phyloP scores from a whole-genome alignment of 2,113 vertebrate genomes.

The Ptychochromis oligacanthus region DNA sequence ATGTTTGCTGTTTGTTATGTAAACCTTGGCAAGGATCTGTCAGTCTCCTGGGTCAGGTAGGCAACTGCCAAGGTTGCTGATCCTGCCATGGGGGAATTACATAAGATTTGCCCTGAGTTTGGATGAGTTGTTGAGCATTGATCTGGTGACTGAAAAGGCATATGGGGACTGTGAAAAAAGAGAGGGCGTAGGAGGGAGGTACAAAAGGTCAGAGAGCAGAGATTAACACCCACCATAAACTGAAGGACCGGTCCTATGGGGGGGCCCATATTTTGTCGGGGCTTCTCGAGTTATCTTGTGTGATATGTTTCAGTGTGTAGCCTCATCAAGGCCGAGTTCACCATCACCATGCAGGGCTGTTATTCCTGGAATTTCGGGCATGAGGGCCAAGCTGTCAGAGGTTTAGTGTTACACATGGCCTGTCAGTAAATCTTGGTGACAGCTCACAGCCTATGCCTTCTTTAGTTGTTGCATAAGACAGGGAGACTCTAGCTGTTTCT shows the following conservation, averaged over 20 bases:
- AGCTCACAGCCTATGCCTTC: constrained; percentile 25
- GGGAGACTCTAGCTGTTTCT: constrained; percentile 8
- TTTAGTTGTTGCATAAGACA: constrained; percentile 25
- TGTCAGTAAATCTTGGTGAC: constrained; percentile 55
- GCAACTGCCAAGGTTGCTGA: constrained; percentile 67
- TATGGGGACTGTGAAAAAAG: constrained; percentile 25
- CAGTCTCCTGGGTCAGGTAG: constrained; percentile 62
- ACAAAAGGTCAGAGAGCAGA: constrained; percentile 50
- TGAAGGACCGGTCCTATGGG: constrained; percentile 18
- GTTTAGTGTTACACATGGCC: constrained; percentile 67
- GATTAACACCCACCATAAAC: constrained; percentile 44
- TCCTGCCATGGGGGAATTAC: constrained; percentile 62
- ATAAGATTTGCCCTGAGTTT: constrained; percentile 62
- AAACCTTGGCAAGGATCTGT: constrained; percentile 63
- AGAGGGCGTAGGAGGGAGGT: not conserved
- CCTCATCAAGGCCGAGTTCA: constrained; percentile 69
- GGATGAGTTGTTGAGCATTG: constrained; percentile 19
- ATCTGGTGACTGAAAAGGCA: constrained; percentile 43
- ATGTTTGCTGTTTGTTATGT: constrained; percentile 71
- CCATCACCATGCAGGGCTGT: constrained; percentile 56
- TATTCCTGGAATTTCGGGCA: constrained; percentile 71
- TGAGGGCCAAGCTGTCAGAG: constrained; percentile 59
- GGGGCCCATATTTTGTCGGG: constrained; percentile 52
- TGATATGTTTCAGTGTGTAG: constrained; percentile 42
- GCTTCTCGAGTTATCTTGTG: constrained; percentile 57